Evolutionary conservation across 2,113 vertebrate genomes (phyloP).

Genomic region (Microtus montanus): DNA sequence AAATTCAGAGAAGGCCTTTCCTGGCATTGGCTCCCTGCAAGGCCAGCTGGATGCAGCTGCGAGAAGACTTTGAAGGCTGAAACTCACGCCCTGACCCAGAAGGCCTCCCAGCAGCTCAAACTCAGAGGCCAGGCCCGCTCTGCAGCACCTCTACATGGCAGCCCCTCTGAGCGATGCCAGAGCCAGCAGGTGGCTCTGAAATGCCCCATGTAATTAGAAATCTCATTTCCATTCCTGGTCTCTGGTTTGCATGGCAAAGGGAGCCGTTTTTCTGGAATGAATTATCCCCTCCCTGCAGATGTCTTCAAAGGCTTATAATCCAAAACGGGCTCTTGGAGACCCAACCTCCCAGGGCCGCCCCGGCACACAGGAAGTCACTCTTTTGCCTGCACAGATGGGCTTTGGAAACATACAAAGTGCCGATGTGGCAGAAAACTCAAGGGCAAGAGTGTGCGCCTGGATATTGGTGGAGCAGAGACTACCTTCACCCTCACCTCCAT

Average conservation of each 20-base stretch:
- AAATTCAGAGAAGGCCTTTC: constrained; percentile 67
- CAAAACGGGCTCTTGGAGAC: constrained; percentile 70
- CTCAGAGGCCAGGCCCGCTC: constrained; percentile 31
- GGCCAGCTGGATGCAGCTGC: constrained; percentile 31
- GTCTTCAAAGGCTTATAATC: constrained; percentile 81
- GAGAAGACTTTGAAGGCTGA: constrained; percentile 51
- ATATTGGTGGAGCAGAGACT: not conserved
- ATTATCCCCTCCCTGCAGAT: constrained; percentile 79
- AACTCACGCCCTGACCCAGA: constrained; percentile 28
- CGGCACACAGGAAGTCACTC: constrained; percentile 76
- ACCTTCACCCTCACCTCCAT: not conserved
- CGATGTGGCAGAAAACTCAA: constrained; percentile 70
- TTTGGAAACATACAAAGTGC: constrained; percentile 68
- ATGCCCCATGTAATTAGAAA: constrained; percentile 78
- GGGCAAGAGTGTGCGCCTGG: constrained; percentile 13
- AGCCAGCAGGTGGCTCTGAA: constrained; percentile 79
- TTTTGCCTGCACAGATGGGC: constrained; percentile 75
- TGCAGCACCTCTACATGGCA: constrained; percentile 36
- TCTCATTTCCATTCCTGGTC: constrained; percentile 79
- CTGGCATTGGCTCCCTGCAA: not conserved
- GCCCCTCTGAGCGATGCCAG: constrained; percentile 28
- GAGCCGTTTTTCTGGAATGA: constrained; percentile 77
- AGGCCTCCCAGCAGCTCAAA: constrained; percentile 10
- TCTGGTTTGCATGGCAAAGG: constrained; percentile 80
- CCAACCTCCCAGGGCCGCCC: constrained; percentile 70